Percentiles rank a stretch among this genome's conserved stretches.
These are phyloP conservation scores for Notiomystis cincta DNA, from an alignment of 2,113 vertebrate genomes.

Conservation along the genomic window DNA sequence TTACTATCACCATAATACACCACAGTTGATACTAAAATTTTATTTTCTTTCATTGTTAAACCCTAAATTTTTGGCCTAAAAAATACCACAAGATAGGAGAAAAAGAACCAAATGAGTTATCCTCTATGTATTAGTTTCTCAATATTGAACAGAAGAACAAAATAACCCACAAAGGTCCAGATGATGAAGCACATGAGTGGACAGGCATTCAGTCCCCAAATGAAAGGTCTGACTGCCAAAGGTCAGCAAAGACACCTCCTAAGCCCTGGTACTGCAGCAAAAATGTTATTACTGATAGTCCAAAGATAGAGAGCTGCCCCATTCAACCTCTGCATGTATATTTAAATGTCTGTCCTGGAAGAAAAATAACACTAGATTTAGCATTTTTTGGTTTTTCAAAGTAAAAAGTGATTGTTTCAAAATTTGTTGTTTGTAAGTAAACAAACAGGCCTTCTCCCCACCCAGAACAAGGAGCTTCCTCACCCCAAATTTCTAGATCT, in stretches of 20 bases:
- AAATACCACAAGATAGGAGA: background rate
- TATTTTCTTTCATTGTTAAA: background rate
- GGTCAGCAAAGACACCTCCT: background rate
- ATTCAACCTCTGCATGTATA: background rate
- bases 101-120: background rate
- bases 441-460: background rate
- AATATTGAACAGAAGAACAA: background rate
- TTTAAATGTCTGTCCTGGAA: background rate
- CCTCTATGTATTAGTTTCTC: background rate
- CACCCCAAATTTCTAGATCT: background rate
- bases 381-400: background rate
- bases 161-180: background rate
- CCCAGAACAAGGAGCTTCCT: background rate
- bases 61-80: background rate
- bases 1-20: background rate
- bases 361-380: background rate
- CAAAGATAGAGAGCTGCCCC: background rate
- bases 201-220: background rate
- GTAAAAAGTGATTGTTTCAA: background rate
- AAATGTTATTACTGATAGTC: background rate
- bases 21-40: background rate
- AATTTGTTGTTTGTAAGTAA: background rate
- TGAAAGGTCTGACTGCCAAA: background rate
- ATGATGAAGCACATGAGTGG: background rate
- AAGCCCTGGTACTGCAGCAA: background rate